phyloP scores from a whole-genome alignment of 2,113 vertebrate genomes.

The Oreochromis niloticus region DNA sequence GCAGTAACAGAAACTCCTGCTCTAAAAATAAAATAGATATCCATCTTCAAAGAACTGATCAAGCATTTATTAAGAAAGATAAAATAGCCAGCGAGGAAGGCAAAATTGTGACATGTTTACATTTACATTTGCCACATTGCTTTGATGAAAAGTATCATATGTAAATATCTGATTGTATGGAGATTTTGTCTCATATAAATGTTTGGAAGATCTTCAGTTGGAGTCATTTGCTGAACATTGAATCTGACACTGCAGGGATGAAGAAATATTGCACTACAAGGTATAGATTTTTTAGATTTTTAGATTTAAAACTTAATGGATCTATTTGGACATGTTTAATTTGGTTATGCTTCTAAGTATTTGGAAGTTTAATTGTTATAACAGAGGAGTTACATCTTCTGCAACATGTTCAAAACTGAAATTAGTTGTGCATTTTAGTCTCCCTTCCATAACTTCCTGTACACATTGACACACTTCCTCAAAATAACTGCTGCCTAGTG shows the following conservation, averaged over 20 bases:
- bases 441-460: not conserved
- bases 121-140: not conserved
- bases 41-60: not conserved
- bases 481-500: not conserved
- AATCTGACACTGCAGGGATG: no score
- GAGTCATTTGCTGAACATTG: not conserved
- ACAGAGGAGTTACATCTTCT: not conserved
- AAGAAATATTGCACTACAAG: not conserved
- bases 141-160: not conserved
- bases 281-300: not conserved
- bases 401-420: not conserved
- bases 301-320: not conserved
- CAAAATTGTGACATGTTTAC: not conserved
- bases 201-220: not conserved
- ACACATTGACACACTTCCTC: not conserved
- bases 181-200: not conserved
- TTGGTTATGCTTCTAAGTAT: not conserved
- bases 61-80: not conserved
- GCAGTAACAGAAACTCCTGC: not conserved
- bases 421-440: not conserved
- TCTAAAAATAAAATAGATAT: not conserved
- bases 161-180: not conserved
- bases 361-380: not conserved
- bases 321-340: not conserved
- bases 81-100: fast-evolving